These are phyloP conservation scores for Bombus confusus DNA, from an alignment of 1,140 invertebrate genomes.

Conservation along the genomic window DNA sequence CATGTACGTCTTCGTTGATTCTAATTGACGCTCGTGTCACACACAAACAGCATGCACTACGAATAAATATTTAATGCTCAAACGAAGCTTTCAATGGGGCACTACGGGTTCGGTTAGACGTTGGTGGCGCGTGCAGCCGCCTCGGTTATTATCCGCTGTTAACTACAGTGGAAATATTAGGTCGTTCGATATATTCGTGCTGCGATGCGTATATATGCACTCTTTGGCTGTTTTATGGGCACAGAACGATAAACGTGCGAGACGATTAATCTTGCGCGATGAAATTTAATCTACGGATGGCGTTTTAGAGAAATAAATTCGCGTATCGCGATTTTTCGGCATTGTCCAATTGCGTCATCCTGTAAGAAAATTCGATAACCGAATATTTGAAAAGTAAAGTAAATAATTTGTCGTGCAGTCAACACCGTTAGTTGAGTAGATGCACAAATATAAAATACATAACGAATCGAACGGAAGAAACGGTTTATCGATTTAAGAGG, in stretches of 20 bases:
- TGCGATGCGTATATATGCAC: background rate
- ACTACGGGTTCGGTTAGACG: conserved; percentile 11
- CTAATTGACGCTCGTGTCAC: background rate
- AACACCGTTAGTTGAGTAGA: background rate
- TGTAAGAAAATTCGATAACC: too few relatives aligned
- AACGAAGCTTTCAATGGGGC: conserved; percentile 42
- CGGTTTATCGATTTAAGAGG: too few relatives aligned
- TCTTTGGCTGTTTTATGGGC: background rate
- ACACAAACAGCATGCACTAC: conserved; percentile 43
- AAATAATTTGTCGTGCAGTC: background rate
- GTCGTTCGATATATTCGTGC: background rate
- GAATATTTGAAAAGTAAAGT: background rate
- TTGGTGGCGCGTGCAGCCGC: background rate
- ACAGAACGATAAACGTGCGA: background rate
- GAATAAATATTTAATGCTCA: conserved; percentile 7
- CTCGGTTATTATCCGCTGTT: conserved; percentile 4
- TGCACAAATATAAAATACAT: too few relatives aligned
- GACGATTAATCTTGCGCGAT: background rate
- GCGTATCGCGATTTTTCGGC: too few relatives aligned
- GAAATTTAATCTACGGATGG: background rate
- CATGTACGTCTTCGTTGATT: background rate
- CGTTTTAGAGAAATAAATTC: background rate
- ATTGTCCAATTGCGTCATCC: too few relatives aligned
- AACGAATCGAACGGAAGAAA: background rate
- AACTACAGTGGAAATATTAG: conserved; percentile 21